These are phyloP conservation scores for Myrmecobius fasciatus DNA, from an alignment of 2,113 vertebrate species.

Conservation along the genomic window DNA sequence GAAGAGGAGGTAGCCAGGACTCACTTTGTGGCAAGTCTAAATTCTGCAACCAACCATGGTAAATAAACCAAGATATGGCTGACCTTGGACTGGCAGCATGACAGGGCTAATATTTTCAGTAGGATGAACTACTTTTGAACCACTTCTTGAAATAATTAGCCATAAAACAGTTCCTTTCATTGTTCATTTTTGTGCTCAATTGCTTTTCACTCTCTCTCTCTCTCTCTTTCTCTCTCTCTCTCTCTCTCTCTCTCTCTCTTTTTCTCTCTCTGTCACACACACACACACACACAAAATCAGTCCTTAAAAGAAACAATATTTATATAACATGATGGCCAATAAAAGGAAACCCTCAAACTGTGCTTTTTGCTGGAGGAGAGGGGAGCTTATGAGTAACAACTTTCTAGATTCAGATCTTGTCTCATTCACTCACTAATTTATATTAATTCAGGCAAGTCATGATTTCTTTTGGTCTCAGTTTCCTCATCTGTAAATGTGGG, in stretches of 20 bases:
- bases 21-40: constrained; percentile 27
- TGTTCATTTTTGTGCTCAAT: not conserved
- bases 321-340: not conserved
- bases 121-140: constrained; percentile 65
- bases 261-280: not conserved
- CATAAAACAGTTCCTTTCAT: constrained; percentile 42
- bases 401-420: not conserved
- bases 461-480: not conserved
- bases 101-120: constrained; percentile 69
- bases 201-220: not conserved
- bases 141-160: constrained; percentile 24
- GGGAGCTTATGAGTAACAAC: not conserved
- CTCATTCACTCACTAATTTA: not conserved
- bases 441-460: not conserved
- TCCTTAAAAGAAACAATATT: not conserved
- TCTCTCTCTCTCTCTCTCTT: not conserved
- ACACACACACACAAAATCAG: not conserved
- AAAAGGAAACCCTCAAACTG: not conserved
- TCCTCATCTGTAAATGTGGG: not conserved
- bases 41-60: not conserved
- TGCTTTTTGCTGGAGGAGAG: not conserved
- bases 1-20: not conserved
- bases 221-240: not conserved
- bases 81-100: constrained; percentile 26
- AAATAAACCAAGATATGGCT: constrained; percentile 51